phyloP scores from a whole-genome alignment of 1,140 invertebrate genomes.

The Polypedilum pembai region DNA sequence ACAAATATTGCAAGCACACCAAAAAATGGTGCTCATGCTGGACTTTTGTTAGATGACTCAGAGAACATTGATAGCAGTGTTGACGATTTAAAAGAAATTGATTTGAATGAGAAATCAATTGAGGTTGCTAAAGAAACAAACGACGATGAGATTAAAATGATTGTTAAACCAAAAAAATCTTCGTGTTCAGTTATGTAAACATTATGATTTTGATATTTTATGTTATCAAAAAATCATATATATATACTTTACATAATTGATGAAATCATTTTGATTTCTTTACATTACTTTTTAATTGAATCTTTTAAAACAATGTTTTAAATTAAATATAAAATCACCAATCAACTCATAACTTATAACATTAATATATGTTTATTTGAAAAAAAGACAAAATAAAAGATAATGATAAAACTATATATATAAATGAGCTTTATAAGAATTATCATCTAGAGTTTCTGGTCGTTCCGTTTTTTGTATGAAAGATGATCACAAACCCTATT shows the following conservation, averaged over 20 bases:
- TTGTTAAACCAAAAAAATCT: constrained; percentile 16
- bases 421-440: too few species aligned
- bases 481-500: too few species aligned
- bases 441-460: too few species aligned
- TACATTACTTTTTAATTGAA: not conserved
- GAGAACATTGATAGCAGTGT: not conserved
- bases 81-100: not conserved
- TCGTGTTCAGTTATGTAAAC: not conserved
- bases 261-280: not conserved
- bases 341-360: too few species aligned
- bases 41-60: not conserved
- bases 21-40: not conserved
- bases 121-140: not conserved
- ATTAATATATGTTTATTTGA: too few species aligned
- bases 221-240: too few species aligned
- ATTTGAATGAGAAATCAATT: constrained; percentile 15
- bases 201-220: not conserved
- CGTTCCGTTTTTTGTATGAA: too few species aligned
- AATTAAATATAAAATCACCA: too few species aligned
- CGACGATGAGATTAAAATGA: not conserved
- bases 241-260: too few species aligned
- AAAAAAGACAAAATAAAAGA: too few species aligned
- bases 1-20: constrained; percentile 17
- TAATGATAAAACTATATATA: too few species aligned
- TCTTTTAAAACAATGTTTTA: too few species aligned